These are phyloP conservation scores for Octonoba sinensis DNA, from an alignment of 2,888 invertebrate species.

Conservation along the genomic window DNA sequence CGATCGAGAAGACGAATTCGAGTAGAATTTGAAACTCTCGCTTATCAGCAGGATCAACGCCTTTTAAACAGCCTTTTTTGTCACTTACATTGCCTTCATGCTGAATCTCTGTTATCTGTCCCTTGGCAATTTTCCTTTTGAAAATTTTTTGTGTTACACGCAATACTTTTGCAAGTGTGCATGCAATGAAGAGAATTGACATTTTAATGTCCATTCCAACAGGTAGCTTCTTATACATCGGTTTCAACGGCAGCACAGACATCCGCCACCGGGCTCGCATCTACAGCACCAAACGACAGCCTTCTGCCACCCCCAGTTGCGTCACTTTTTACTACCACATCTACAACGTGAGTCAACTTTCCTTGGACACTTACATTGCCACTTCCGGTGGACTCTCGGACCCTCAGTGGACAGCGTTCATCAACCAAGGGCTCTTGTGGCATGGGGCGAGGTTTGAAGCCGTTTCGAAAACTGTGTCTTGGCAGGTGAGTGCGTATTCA, in stretches of 20 bases:
- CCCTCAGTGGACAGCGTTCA: slow-evolving; percentile 47
- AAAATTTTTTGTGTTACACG: no score
- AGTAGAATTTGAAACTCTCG: no score
- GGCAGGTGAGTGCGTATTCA: slow-evolving; percentile 38
- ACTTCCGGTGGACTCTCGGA: slow-evolving; percentile 45
- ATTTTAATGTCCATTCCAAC: no score
- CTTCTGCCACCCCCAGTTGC: slow-evolving; percentile 26
- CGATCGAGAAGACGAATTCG: no score
- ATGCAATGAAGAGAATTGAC: no score
- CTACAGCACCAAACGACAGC: slow-evolving; percentile 26
- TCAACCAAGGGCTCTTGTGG: slow-evolving; percentile 55
- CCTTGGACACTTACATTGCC: slow-evolving; percentile 28
- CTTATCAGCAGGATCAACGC: no score
- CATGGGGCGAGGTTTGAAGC: slow-evolving; percentile 54
- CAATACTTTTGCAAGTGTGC: no score
- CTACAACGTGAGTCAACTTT: slow-evolving; percentile 44
- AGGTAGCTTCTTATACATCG: slow-evolving; percentile 51
- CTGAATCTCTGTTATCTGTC: no score
- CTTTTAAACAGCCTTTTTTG: no score
- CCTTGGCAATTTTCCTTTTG: no score
- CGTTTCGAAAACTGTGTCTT: slow-evolving; percentile 18
- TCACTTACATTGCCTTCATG: no score
- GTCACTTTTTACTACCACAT: slow-evolving; percentile 64
- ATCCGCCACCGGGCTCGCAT: slow-evolving; percentile 32
- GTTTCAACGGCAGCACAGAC: slow-evolving; percentile 19